Evolutionary conservation across 2,797 vertebrate genomes (phyloP).

Genomic region (Esox lucius): DNA sequence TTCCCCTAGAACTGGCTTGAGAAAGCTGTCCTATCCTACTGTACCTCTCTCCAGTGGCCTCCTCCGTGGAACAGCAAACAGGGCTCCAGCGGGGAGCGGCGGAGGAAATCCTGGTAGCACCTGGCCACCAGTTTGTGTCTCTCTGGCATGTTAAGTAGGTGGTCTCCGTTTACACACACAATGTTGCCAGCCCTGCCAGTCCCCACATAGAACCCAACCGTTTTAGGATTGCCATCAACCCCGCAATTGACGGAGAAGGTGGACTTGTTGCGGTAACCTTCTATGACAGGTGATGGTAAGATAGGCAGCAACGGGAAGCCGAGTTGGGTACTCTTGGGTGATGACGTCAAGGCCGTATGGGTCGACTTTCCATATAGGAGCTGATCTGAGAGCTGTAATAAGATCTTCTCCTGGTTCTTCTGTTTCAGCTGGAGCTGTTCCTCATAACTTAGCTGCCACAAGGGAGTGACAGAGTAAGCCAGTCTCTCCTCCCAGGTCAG

Average conservation of each 20-base stretch:
- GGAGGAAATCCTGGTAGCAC: slow-evolving; percentile 83
- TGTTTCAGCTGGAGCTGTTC: slow-evolving; percentile 85
- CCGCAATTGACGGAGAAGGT: slow-evolving; percentile 86
- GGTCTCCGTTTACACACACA: slow-evolving; percentile 76
- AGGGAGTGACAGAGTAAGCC: slow-evolving; percentile 76
- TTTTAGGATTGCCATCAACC: slow-evolving; percentile 84
- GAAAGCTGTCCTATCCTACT: not conserved
- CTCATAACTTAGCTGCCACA: slow-evolving; percentile 84
- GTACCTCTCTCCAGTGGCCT: slow-evolving; percentile 83
- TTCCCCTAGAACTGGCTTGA: not conserved
- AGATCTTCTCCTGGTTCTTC: slow-evolving; percentile 70
- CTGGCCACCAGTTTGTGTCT: slow-evolving; percentile 83
- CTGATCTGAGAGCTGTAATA: slow-evolving; percentile 65
- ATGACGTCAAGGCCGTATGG: slow-evolving; percentile 12
- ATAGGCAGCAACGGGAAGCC: slow-evolving; percentile 72
- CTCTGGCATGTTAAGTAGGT: slow-evolving; percentile 78
- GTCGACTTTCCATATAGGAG: slow-evolving; percentile 46
- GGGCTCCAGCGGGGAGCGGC: slow-evolving; percentile 71
- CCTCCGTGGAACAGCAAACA: slow-evolving; percentile 82
- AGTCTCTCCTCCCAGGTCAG: slow-evolving; percentile 75
- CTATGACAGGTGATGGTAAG: slow-evolving; percentile 71
- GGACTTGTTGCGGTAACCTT: slow-evolving; percentile 86
- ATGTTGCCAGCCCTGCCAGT: slow-evolving; percentile 73
- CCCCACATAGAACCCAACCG: slow-evolving; percentile 81
- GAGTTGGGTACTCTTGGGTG: slow-evolving; percentile 42